phyloP scores from a whole-genome alignment of 2,797 vertebrate genomes.

The Geotrypetes seraphini region DNA sequence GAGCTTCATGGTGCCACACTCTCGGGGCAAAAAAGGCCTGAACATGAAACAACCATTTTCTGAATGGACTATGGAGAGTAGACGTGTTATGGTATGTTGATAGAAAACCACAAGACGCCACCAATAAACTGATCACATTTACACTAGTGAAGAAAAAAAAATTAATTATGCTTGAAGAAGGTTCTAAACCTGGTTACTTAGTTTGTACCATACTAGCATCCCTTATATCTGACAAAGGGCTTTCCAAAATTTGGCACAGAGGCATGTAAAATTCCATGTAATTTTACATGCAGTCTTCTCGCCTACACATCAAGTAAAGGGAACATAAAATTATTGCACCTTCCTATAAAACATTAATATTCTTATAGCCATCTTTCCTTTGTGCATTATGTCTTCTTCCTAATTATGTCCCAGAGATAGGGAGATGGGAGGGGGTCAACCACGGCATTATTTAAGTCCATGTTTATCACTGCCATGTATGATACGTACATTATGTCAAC shows the following conservation, averaged over 20 bases:
- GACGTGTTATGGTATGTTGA: too few species aligned
- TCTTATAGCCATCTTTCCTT: slow-evolving; percentile 13
- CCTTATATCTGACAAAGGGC: not conserved
- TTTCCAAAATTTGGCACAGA: not conserved
- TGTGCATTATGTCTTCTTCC: slow-evolving; percentile 24
- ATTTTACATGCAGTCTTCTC: slow-evolving; percentile 3
- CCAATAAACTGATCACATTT: slow-evolving; percentile 29
- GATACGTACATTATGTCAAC: slow-evolving; percentile 28
- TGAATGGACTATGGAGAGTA: too few species aligned
- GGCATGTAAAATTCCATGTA: not conserved
- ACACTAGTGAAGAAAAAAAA: slow-evolving; percentile 1
- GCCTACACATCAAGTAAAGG: not conserved
- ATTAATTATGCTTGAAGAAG: slow-evolving; percentile 22
- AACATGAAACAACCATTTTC: too few species aligned
- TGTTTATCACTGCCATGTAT: slow-evolving; percentile 31
- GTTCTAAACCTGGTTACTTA: not conserved
- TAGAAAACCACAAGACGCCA: slow-evolving; percentile 25
- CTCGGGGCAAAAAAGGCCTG: not conserved
- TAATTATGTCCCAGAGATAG: slow-evolving; percentile 33
- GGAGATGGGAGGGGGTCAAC: not conserved
- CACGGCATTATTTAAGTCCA: slow-evolving; percentile 30
- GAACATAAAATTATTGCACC: slow-evolving; percentile 51
- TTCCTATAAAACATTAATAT: slow-evolving; percentile 24
- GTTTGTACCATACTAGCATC: slow-evolving; percentile 7
- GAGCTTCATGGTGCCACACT: slow-evolving; percentile 43